Conservation (phyloP, 1,140 invertebrate genomes). For the Hylaeus volcanicus region DNA sequence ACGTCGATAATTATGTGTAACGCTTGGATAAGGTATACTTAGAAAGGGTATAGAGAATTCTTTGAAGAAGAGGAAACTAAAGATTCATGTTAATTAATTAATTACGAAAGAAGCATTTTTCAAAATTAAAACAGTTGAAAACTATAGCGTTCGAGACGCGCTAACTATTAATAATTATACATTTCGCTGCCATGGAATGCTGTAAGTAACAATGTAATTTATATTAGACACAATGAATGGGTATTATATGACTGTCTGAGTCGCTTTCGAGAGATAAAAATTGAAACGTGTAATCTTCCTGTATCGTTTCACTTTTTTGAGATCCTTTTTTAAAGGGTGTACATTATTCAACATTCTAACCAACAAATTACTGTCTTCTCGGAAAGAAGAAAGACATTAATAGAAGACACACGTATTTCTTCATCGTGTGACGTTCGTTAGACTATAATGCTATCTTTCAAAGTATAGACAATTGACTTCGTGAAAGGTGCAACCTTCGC, state of each 20-base stretch:
- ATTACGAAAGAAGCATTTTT: too few species aligned
- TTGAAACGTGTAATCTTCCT: background rate
- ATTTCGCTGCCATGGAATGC: too few species aligned
- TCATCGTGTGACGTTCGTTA: background rate
- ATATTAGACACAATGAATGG: background rate
- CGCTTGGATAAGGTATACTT: too few species aligned
- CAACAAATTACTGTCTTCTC: background rate
- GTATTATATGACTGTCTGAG: background rate
- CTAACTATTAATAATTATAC: too few species aligned
- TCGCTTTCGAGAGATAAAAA: background rate
- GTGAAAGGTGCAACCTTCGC: background rate
- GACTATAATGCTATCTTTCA: background rate
- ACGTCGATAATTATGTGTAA: too few species aligned
- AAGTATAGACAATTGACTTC: background rate
- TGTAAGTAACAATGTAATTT: background rate
- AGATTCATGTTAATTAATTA: too few species aligned
- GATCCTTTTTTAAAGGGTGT: background rate
- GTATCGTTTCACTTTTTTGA: background rate
- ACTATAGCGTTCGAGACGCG: too few species aligned
- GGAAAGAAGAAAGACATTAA: background rate
- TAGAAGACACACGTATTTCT: too few species aligned
- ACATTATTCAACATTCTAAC: background rate
- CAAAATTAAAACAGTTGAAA: too few species aligned
- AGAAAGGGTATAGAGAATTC: too few species aligned
- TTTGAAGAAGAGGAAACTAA: too few species aligned